These are phyloP conservation scores for Urophycis tenuis DNA, from an alignment of 2,797 vertebrate species.

Conservation along the genomic window DNA sequence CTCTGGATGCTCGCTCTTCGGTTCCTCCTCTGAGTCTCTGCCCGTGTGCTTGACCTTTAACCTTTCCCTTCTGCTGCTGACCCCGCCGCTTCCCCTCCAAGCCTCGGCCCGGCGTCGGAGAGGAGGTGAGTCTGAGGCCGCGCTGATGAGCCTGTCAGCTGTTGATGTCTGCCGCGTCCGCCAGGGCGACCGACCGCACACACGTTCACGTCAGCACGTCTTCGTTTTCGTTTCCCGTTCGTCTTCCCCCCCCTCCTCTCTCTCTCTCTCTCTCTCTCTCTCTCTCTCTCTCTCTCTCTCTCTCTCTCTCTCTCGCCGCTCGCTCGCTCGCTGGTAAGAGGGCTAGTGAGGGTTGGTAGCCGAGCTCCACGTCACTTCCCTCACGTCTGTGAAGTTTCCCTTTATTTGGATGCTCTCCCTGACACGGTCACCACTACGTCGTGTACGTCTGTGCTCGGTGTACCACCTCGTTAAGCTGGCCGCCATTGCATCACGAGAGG, in stretches of 20 bases:
- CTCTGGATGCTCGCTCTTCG: background rate
- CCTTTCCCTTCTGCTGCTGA: conserved; percentile 61
- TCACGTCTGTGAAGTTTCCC: background rate
- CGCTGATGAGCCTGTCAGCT: conserved; percentile 35
- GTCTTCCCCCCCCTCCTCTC: conserved; percentile 26
- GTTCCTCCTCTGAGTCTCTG: background rate
- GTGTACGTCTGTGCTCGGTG: background rate
- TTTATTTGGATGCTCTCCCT: background rate
- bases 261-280: no score
- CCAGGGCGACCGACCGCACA: conserved; percentile 33
- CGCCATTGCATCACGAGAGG: no score
- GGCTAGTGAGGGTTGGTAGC: no score
- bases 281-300: no score
- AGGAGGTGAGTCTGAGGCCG: conserved; percentile 86
- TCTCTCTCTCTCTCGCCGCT: no score
- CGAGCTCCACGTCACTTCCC: background rate
- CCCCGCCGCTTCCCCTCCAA: conserved; percentile 75
- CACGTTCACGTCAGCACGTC: conserved; percentile 14
- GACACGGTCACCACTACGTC: background rate
- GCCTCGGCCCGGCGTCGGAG: conserved; percentile 96
- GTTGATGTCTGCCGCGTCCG: conserved; percentile 34
- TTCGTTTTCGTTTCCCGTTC: conserved; percentile 16
- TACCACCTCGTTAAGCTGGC: background rate
- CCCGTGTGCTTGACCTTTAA: conserved; percentile 48
- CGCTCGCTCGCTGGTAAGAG: no score